phyloP scores from a whole-genome alignment of 1,140 invertebrate genomes.

The Nephila pilipes region DNA sequence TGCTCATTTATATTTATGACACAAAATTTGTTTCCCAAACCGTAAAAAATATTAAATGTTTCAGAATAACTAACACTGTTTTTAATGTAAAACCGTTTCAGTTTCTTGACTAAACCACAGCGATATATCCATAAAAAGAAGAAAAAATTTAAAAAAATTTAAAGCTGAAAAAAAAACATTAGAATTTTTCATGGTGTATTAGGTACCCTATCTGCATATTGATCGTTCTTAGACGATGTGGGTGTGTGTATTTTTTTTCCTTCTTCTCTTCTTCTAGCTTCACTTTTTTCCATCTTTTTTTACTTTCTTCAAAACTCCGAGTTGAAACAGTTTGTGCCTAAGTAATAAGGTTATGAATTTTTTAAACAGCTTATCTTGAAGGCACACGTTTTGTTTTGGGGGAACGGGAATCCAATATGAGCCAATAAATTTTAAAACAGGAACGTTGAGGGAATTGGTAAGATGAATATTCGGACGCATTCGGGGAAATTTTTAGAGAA shows the following conservation, averaged over 20 bases:
- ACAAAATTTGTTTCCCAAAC: too few species aligned
- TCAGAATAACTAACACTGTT: too few species aligned
- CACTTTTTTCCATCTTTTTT: background rate
- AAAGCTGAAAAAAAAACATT: background rate
- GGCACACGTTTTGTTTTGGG: background rate
- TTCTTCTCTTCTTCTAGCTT: background rate
- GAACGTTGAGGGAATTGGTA: background rate
- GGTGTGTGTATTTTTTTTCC: background rate
- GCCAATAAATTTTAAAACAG: constrained; percentile 50
- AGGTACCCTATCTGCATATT: constrained; percentile 32
- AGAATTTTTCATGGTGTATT: constrained; percentile 23
- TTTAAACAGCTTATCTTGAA: constrained; percentile 41
- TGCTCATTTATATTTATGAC: too few species aligned
- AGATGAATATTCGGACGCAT: background rate
- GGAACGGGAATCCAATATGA: constrained; percentile 4
- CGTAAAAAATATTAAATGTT: too few species aligned
- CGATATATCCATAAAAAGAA: background rate
- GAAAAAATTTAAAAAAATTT: background rate
- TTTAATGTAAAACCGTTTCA: too few species aligned
- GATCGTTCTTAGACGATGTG: background rate
- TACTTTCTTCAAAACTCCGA: background rate
- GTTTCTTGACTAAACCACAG: too few species aligned
- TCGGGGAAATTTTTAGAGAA: background rate
- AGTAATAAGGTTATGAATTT: constrained; percentile 44
- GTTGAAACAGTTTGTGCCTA: constrained; percentile 6